A percentile compares a stretch with the other conserved stretches of the same genome.
These are phyloP conservation scores for Criorhina ranunculi DNA, from an alignment of 2,888 invertebrate species.

Conservation along the genomic window DNA sequence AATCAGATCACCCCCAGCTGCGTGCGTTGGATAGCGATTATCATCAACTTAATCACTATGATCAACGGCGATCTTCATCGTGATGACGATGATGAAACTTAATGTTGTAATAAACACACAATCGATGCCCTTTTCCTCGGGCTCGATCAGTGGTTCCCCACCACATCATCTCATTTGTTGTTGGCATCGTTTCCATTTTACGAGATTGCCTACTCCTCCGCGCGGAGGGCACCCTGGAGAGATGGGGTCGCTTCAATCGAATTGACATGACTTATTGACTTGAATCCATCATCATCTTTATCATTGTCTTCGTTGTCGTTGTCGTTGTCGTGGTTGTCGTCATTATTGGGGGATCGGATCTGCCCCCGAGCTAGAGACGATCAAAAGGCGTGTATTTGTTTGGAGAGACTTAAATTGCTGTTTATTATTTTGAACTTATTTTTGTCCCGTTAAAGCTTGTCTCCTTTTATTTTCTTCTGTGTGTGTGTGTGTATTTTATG, in stretches of 20 bases:
- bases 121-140: conserved; percentile 67
- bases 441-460: conserved; percentile 38
- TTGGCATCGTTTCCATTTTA: conserved; percentile 46
- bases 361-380: conserved; percentile 25
- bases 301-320: conserved; percentile 30
- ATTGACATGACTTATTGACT: conserved; percentile 76
- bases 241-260: conserved; percentile 63
- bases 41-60: conserved; percentile 72
- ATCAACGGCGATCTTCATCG: conserved; percentile 71
- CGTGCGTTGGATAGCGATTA: conserved; percentile 66
- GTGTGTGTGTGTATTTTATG: conserved; percentile 54
- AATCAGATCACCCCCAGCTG: conserved; percentile 75
- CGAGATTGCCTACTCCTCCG: conserved; percentile 37
- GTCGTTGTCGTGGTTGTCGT: conserved; percentile 10
- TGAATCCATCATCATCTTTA: conserved; percentile 70
- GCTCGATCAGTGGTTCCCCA: conserved; percentile 22
- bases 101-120: conserved; percentile 76
- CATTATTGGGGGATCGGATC: conserved; percentile 1
- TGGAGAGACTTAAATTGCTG: conserved; percentile 54
- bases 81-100: conserved; percentile 68
- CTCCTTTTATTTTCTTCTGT: neutral
- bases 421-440: conserved; percentile 57
- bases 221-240: conserved; percentile 39
- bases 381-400: conserved; percentile 70
- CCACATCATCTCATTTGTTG: conserved; percentile 13